These are phyloP conservation scores for Cheilosia pagana DNA, from an alignment of 2,888 invertebrate species.

Conservation along the genomic window DNA sequence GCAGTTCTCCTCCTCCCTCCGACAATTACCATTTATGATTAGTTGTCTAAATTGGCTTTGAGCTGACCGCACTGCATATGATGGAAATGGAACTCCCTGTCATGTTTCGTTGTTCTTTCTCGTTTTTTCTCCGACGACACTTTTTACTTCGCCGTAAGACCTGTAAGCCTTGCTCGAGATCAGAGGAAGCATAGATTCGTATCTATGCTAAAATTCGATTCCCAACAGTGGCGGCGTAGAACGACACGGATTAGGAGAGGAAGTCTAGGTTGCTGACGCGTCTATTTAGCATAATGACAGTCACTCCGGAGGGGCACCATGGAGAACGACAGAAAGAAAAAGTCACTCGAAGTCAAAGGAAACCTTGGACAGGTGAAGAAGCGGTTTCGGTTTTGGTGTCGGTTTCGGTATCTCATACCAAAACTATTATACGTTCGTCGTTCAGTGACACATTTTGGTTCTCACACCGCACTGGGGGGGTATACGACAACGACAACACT, in stretches of 20 bases:
- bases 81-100: background rate
- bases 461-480: constrained; percentile 59
- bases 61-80: constrained; percentile 34
- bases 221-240: constrained; percentile 18
- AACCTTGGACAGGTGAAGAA: constrained; percentile 61
- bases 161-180: constrained; percentile 24
- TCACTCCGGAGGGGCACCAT: constrained; percentile 25
- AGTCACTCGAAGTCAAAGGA: constrained; percentile 11
- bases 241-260: constrained; percentile 56
- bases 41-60: constrained; percentile 60
- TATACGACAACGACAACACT: constrained; percentile 67
- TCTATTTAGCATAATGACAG: constrained; percentile 69
- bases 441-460: constrained; percentile 62
- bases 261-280: constrained; percentile 59
- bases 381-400: constrained; percentile 22
- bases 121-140: constrained; percentile 19
- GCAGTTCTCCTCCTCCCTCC: background rate
- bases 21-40: constrained; percentile 72
- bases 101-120: background rate
- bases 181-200: constrained; percentile 55
- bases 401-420: background rate
- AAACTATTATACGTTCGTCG: constrained; percentile 32
- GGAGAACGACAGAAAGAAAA: constrained; percentile 18
- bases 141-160: constrained; percentile 1
- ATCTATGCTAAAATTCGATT: constrained; percentile 71